Evolutionary conservation across 1,140 invertebrate species (phyloP).

Genomic region (Schlechtendalia chinensis): DNA sequence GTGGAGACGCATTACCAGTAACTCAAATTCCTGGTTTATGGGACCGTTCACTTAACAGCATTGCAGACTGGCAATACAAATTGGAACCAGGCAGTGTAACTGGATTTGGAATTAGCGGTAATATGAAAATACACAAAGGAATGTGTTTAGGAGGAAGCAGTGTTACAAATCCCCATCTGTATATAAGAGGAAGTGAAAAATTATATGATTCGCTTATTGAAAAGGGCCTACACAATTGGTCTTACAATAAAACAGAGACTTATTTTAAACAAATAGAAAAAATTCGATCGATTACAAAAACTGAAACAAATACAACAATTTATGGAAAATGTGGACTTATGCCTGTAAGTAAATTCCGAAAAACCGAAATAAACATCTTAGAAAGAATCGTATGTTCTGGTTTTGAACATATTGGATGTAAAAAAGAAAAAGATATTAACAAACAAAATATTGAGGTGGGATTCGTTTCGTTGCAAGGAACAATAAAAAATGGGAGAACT

Average conservation of each 20-base stretch:
- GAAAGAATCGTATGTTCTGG: conserved; percentile 58
- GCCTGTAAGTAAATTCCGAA: conserved; percentile 58
- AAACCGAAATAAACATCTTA: conserved; percentile 61
- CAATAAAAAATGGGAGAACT: conserved; percentile 60
- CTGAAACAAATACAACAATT: conserved; percentile 63
- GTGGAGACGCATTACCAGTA: conserved; percentile 63
- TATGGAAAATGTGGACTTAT: conserved; percentile 55
- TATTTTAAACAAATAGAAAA: conserved; percentile 66
- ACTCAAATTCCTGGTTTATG: conserved; percentile 50
- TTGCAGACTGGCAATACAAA: conserved; percentile 37
- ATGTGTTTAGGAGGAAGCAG: conserved; percentile 75
- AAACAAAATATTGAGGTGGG: conserved; percentile 63
- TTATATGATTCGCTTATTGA: conserved; percentile 93
- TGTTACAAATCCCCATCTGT: conserved; percentile 95
- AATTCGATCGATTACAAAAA: conserved; percentile 57
- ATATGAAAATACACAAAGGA: conserved; percentile 59
- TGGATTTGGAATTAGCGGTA: conserved; percentile 60
- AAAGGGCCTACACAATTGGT: conserved; percentile 69
- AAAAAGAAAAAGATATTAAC: conserved; percentile 64
- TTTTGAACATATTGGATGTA: conserved; percentile 60
- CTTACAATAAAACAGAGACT: conserved; percentile 67
- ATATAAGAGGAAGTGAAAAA: conserved; percentile 84
- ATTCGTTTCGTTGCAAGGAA: conserved; percentile 59
- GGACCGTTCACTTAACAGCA: background rate
- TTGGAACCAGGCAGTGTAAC: conserved; percentile 58